Evolutionary conservation across 2,888 invertebrate genomes (phyloP), one percentile per base, ranked within the genome.

Genomic region (Nomada lathburiana): DNA sequence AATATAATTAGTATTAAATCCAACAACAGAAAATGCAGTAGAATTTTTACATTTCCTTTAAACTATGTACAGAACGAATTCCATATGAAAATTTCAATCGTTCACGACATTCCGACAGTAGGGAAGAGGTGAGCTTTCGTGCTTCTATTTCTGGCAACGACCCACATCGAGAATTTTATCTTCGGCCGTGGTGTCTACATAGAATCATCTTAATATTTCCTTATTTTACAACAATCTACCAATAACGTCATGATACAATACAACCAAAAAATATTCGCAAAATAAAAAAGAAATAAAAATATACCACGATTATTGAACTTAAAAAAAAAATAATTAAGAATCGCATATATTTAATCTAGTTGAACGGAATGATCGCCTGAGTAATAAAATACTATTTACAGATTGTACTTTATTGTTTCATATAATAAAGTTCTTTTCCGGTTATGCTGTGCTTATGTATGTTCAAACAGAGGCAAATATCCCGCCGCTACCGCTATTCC

Each of bases 151-250:
- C 87, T 88, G 84, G 88, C 88, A 76, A 74, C 89, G 91, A 91
- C 92, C 92, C 91, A 92, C 92, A 92, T 92, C 76, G 83, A 90
- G 89, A 89, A 91, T 89, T 91, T 92, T 90, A 89, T 91, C 89
- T 90, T 89, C 84, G 77, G 73, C 80, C 80, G 65, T 80, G 62
- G 50, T 73, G 78, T 75, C 74, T 62, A 57, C 65, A 62, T 36
- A 36, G 36, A 76, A 71, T 64, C 57, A 52, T 76, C 67, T 75
- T 76, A 72, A 86, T 80, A 86, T 76, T 80, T 76, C 42, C 59
- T 71, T 79, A 47, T 29, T 16, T 36, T 55, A 60, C 29, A 65
- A 50, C 11, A n/a, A n/a, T 42, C 7, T 20, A 29, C 62, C 18
- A n/a, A 13, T 16, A 44, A 13, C 13, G 1, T 44, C 13, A 47